phyloP scores from a whole-genome alignment of 2,113 vertebrate genomes.

The Coturnix japonica region DNA sequence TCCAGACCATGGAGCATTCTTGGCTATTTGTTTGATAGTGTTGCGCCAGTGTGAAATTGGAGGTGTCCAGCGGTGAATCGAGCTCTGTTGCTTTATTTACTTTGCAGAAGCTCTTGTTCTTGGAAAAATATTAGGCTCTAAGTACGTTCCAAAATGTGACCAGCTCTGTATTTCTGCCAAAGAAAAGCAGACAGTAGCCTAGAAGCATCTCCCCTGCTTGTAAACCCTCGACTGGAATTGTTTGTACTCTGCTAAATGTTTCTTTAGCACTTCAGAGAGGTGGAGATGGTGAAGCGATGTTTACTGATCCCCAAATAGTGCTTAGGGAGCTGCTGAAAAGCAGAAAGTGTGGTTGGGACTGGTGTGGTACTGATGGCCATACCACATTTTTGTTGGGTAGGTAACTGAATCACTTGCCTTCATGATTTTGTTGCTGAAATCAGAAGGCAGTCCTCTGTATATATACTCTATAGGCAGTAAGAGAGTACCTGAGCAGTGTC shows the following conservation, averaged over 20 bases:
- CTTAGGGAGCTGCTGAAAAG: slow-evolving; percentile 10
- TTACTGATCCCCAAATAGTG: not conserved
- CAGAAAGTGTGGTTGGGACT: not conserved
- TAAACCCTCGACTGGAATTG: not conserved
- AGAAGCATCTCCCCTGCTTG: not conserved
- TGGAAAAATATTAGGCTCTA: slow-evolving; percentile 24
- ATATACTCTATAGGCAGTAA: not conserved
- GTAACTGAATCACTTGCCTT: not conserved
- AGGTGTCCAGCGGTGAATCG: not conserved
- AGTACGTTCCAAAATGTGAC: not conserved
- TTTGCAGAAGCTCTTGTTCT: not conserved
- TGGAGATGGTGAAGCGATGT: not conserved
- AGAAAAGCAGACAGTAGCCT: not conserved
- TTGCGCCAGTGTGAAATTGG: not conserved
- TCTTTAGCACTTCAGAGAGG: not conserved
- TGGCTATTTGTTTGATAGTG: slow-evolving; percentile 28
- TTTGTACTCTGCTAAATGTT: slow-evolving; percentile 15
- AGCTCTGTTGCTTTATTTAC: not conserved
- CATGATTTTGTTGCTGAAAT: not conserved
- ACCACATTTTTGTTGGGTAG: not conserved
- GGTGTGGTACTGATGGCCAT: not conserved
- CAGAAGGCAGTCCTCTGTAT: not conserved
- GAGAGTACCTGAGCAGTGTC: not conserved
- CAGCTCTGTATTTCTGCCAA: not conserved
- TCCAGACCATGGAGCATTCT: not conserved